phyloP scores from a whole-genome alignment of 2,888 invertebrate species.

The Lydus trimaculatus region DNA sequence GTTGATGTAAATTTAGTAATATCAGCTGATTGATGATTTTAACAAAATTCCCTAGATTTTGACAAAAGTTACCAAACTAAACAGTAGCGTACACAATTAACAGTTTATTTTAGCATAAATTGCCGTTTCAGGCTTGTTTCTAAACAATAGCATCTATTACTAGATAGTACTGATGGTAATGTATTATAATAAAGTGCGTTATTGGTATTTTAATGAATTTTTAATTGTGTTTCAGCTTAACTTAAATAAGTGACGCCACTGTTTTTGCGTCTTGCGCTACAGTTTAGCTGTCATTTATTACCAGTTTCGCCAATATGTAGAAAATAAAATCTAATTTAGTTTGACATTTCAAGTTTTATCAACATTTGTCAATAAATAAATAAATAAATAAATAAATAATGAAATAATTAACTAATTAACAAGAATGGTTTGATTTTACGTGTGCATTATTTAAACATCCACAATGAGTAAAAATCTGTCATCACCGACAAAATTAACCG shows the following conservation, averaged over 20 bases:
- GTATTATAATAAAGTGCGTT: too few relatives aligned
- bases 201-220: too few relatives aligned
- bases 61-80: not conserved
- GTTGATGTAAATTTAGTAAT: too few relatives aligned
- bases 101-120: not conserved
- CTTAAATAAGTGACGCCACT: too few relatives aligned
- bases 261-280: too few relatives aligned
- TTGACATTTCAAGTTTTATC: not conserved
- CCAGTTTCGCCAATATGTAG: not conserved
- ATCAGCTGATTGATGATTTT: not conserved
- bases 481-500: constrained; percentile 74
- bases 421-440: too few relatives aligned
- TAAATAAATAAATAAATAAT: not conserved
- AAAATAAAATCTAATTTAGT: not conserved
- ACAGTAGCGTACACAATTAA: not conserved
- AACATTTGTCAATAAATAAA: not conserved
- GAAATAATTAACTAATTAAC: too few relatives aligned
- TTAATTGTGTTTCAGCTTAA: too few relatives aligned
- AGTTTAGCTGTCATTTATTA: not conserved
- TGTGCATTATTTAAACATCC: not conserved
- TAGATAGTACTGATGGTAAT: too few relatives aligned
- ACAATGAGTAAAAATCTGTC: constrained; percentile 53
- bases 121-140: too few relatives aligned
- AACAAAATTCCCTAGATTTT: not conserved
- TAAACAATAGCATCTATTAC: too few relatives aligned